These are phyloP conservation scores for Leptinotarsa haldemani DNA, from an alignment of 2,888 invertebrate species.

Conservation along the genomic window DNA sequence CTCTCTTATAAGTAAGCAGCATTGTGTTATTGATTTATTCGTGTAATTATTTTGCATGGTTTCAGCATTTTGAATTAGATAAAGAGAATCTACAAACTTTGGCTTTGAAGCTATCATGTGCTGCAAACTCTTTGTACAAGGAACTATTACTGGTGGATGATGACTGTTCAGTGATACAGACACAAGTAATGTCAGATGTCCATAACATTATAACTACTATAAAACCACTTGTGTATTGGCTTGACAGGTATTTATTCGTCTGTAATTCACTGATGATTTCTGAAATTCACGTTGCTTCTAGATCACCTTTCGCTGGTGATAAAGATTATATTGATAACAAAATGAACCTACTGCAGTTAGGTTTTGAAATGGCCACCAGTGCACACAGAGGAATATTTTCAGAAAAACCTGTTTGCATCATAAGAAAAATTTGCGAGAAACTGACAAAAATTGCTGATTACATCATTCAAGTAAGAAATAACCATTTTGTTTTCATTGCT, in stretches of 20 bases:
- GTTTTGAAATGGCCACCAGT: slow-evolving; percentile 88
- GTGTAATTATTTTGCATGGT: slow-evolving; percentile 33
- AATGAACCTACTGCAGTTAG: slow-evolving; percentile 78
- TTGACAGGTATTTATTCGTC: slow-evolving; percentile 75
- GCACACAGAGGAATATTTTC: slow-evolving; percentile 93
- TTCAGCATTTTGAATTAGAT: slow-evolving; percentile 89
- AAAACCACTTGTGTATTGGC: slow-evolving; percentile 90
- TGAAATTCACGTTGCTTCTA: slow-evolving; percentile 49
- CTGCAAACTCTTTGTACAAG: slow-evolving; percentile 81
- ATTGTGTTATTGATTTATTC: too few relatives aligned
- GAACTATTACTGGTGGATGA: slow-evolving; percentile 73
- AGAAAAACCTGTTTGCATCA: slow-evolving; percentile 84
- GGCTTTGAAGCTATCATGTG: slow-evolving; percentile 85
- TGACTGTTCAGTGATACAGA: slow-evolving; percentile 72
- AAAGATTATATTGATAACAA: slow-evolving; percentile 78
- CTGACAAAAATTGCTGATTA: slow-evolving; percentile 85
- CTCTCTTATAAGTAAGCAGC: too few relatives aligned
- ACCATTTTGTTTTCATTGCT: background rate
- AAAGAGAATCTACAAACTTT: slow-evolving; percentile 92
- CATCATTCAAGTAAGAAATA: slow-evolving; percentile 77
- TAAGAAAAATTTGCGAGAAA: slow-evolving; percentile 78
- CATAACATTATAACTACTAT: slow-evolving; percentile 86
- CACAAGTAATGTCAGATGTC: slow-evolving; percentile 86
- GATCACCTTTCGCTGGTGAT: slow-evolving; percentile 74
- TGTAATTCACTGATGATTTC: background rate